Conservation (phyloP, 2,797 vertebrate species). For the Spea hammondii region DNA sequence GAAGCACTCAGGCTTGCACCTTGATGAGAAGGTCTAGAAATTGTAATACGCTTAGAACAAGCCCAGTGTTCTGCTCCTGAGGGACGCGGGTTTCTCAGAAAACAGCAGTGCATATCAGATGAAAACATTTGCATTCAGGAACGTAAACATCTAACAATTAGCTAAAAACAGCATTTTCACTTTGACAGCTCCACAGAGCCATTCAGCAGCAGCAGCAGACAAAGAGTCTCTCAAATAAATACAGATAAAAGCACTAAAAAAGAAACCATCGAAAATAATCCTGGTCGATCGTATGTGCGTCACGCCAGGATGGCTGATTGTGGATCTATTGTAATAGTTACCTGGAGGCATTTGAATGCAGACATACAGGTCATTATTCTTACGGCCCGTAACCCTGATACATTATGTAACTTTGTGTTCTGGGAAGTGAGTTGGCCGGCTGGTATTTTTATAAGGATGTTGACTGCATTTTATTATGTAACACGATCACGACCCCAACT, state of each 20-base stretch:
- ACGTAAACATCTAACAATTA: slow-evolving; percentile 49
- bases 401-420: too few species aligned
- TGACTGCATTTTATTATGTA: too few species aligned
- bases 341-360: too few species aligned
- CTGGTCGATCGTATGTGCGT: not conserved
- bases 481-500: too few species aligned
- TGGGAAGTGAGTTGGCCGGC: too few species aligned
- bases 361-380: too few species aligned
- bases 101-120: slow-evolving; percentile 46
- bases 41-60: slow-evolving; percentile 16
- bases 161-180: slow-evolving; percentile 41
- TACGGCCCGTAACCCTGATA: too few species aligned
- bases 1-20: not conserved
- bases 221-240: not conserved
- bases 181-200: slow-evolving; percentile 19
- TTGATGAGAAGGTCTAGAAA: slow-evolving; percentile 17
- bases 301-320: too few species aligned
- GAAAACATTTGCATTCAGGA: slow-evolving; percentile 50
- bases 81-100: slow-evolving; percentile 39
- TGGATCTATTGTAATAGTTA: too few species aligned
- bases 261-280: not conserved
- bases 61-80: slow-evolving; percentile 16
- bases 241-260: not conserved
- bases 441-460: too few species aligned
- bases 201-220: not conserved